Base-by-base conservation (phyloP, 2,113 vertebrate genomes). In the Carassius gibelio region DNA sequence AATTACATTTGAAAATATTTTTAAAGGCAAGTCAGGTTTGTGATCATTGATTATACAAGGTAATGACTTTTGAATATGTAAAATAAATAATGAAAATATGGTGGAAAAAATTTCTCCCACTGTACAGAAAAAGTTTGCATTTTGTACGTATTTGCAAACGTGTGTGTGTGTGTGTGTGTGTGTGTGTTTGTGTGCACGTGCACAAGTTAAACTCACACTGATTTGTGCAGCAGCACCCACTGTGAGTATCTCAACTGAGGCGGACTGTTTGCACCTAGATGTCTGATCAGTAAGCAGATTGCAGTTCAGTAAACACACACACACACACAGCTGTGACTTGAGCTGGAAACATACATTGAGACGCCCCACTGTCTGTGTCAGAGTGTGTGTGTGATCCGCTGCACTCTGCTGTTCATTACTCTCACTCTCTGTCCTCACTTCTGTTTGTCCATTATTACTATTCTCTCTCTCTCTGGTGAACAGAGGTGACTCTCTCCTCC, bases 371-470 rank as follows among this genome's bases (percentile, higher is more conserved):
- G 77, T 86, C 57, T 76, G 66, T 50, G n/a, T 59, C 17, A 71
- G 30, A 34, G 68, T 66, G 77, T 48, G 77, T 45, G 42, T 79
- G 75, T 85, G 84, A 66, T 88, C 57, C 68, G 30, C 59, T 82
- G 57, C 69, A 34, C 38, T 78, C 30, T 81, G 66, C 9, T 34
- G 14, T 36, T 59, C 76, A 55, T 83, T 71, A 59, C 81, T 36
- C 23, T 26, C 19, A 30, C 66, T 81, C 71, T 68, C 75, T 76
- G 30, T 75, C 68, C 83, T 64, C 19, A 45, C 59, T 61, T 84
- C 81, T 88, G 85, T 91, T 88, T 90, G n/a, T 30, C 23, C 23
- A 48, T 48, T 48, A 52, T 55, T 48, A 50, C 11, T 75, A n/a
- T 34, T 75, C 45, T 3, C 45, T 48, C 45, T 48, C 9, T 48